These are phyloP conservation scores for Willowsia nigromaculata DNA, from an alignment of 2,888 invertebrate species.

Conservation along the genomic window DNA sequence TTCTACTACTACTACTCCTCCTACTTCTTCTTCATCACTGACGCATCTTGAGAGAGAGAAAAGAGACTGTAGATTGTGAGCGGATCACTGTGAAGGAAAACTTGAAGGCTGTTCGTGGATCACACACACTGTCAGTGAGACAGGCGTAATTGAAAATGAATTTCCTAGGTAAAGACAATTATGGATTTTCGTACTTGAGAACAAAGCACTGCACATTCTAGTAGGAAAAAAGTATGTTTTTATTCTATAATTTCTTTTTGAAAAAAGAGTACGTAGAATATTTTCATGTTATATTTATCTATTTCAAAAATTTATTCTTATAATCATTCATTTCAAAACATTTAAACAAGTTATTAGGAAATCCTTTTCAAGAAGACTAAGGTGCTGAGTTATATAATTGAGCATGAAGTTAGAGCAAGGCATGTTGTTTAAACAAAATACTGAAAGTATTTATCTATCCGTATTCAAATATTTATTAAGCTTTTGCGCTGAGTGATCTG, in stretches of 20 bases:
- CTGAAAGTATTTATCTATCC: neutral
- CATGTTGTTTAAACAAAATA: slow-evolving; percentile 8
- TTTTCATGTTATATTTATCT: slow-evolving; percentile 8
- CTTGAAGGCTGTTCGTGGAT: slow-evolving; percentile 41
- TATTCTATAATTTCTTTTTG: neutral
- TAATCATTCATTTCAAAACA: neutral
- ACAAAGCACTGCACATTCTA: slow-evolving; percentile 39
- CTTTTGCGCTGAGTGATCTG: slow-evolving; percentile 16
- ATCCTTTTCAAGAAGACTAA: neutral
- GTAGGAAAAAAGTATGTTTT: slow-evolving; percentile 36
- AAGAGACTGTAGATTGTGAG: slow-evolving; percentile 47
- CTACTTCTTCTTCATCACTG: slow-evolving; percentile 11
- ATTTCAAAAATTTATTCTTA: neutral
- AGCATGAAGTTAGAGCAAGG: slow-evolving; percentile 3
- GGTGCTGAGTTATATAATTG: neutral
- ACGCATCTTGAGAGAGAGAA: slow-evolving; percentile 35
- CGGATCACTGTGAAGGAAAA: slow-evolving; percentile 33
- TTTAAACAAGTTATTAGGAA: neutral
- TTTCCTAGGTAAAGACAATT: slow-evolving; percentile 58
- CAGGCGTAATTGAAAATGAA: slow-evolving; percentile 61
- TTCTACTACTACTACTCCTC: slow-evolving; percentile 14
- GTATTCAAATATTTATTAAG: neutral
- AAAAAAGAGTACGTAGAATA: neutral
- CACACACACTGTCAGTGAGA: slow-evolving; percentile 31
- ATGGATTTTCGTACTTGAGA: slow-evolving; percentile 49